phyloP scores from a whole-genome alignment of 23 tunicate genomes.

The Diplosoma virens region DNA sequence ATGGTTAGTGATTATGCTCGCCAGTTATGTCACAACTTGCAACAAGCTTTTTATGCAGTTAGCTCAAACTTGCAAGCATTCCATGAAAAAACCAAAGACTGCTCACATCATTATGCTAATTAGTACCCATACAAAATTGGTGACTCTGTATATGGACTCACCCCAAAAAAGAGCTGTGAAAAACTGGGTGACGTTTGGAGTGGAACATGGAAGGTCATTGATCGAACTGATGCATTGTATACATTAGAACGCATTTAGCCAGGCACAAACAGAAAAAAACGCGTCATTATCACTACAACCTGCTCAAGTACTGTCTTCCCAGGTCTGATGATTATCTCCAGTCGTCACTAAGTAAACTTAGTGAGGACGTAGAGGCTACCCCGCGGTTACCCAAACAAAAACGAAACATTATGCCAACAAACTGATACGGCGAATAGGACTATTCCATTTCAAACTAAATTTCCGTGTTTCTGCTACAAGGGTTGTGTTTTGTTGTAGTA shows the following conservation, averaged over 20 bases:
- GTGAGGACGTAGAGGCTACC: too few species aligned
- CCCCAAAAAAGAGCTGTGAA: neutral
- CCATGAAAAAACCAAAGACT: neutral
- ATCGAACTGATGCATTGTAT: neutral
- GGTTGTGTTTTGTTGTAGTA: too few species aligned
- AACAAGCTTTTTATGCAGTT: neutral
- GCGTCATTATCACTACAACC: neutral
- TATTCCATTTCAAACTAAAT: too few species aligned
- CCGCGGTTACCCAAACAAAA: too few species aligned
- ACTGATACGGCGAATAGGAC: too few species aligned
- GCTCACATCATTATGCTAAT: conserved; percentile 1
- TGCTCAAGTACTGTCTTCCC: neutral
- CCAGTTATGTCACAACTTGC: neutral
- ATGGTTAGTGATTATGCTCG: neutral
- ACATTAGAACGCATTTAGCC: neutral
- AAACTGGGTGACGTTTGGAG: conserved; percentile 14
- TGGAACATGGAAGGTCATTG: conserved; percentile 5
- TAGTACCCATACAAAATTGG: neutral
- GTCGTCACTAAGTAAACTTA: too few species aligned
- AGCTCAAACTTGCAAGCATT: neutral
- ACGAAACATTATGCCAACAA: too few species aligned
- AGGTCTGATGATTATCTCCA: neutral
- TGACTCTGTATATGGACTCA: neutral
- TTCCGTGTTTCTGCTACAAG: too few species aligned
- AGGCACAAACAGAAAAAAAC: neutral